Evolutionary conservation across 2,888 invertebrate genomes (phyloP).

Genomic region (Parnassius smintheus): DNA sequence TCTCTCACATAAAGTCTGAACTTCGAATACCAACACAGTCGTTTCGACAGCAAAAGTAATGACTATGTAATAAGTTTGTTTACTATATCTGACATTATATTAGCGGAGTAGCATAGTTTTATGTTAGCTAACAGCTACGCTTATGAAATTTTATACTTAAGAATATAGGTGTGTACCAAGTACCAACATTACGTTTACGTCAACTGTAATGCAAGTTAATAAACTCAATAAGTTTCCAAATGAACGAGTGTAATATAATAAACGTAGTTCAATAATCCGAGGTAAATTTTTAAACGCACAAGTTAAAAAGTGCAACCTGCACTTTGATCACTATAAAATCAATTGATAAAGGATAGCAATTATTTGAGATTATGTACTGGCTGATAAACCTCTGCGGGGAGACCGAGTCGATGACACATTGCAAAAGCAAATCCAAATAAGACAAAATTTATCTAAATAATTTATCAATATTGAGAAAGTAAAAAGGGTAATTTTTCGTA

Average conservation of each 20-base stretch:
- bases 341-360: conserved; percentile 10
- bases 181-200: too few relatives aligned
- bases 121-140: not conserved
- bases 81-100: too few relatives aligned
- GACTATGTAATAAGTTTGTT: too few relatives aligned
- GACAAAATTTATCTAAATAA: conserved; percentile 12
- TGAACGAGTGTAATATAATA: not conserved
- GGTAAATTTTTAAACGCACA: not conserved
- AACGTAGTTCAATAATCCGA: not conserved
- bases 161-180: too few relatives aligned
- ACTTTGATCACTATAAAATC: conserved; percentile 11
- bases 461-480: too few relatives aligned
- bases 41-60: too few relatives aligned
- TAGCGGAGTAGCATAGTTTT: too few relatives aligned
- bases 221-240: conserved; percentile 7
- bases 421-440: conserved; percentile 11
- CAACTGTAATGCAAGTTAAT: too few relatives aligned
- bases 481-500: too few relatives aligned
- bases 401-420: conserved; percentile 22
- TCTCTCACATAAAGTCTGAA: too few relatives aligned
- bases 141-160: conserved; percentile 1
- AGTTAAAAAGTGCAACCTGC: not conserved
- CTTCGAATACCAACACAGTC: too few relatives aligned
- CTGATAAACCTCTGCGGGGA: conserved; percentile 1
- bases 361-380: conserved; percentile 1